Conservation (phyloP, 2,797 vertebrate species). For the Chelidonichthys spinosus region DNA sequence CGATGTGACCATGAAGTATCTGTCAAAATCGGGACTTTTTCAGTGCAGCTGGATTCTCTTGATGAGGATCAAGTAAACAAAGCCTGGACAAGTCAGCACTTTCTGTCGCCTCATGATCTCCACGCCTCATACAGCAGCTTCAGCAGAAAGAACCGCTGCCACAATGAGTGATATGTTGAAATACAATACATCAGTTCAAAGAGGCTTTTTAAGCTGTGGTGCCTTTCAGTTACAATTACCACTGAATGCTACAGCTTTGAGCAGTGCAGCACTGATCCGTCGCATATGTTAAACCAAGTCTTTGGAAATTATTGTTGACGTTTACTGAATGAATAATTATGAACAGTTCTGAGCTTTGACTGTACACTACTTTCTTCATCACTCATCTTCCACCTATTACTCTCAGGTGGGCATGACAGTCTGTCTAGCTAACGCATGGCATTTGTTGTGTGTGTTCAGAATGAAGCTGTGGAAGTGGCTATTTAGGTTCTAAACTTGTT, state of each 20-base stretch:
- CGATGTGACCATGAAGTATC: slow-evolving; percentile 17
- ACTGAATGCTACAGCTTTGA: slow-evolving; percentile 27
- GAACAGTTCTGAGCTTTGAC: slow-evolving; percentile 21
- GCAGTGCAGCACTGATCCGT: background rate
- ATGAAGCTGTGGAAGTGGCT: too few species aligned
- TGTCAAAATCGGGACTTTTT: slow-evolving; percentile 15
- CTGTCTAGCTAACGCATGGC: background rate
- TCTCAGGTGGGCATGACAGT: slow-evolving; percentile 12
- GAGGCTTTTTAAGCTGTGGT: slow-evolving; percentile 33
- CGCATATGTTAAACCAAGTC: slow-evolving; percentile 3
- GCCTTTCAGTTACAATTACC: slow-evolving; percentile 46
- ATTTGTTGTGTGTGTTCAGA: background rate
- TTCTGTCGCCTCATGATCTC: slow-evolving; percentile 57
- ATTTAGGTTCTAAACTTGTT: too few species aligned
- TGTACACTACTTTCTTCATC: slow-evolving; percentile 22
- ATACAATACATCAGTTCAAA: slow-evolving; percentile 55
- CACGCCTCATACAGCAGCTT: slow-evolving; percentile 32
- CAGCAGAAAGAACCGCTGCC: slow-evolving; percentile 58
- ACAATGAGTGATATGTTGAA: slow-evolving; percentile 58
- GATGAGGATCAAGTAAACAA: slow-evolving; percentile 52
- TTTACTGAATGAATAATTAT: slow-evolving; percentile 33
- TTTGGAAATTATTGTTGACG: slow-evolving; percentile 23
- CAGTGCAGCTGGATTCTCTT: background rate
- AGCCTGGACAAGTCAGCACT: slow-evolving; percentile 60
- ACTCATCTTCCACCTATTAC: slow-evolving; percentile 17